Evolutionary conservation across 2,888 invertebrate genomes (phyloP), one percentile per base, ranked within the genome.

Genomic region (Epistrophe eligans): DNA sequence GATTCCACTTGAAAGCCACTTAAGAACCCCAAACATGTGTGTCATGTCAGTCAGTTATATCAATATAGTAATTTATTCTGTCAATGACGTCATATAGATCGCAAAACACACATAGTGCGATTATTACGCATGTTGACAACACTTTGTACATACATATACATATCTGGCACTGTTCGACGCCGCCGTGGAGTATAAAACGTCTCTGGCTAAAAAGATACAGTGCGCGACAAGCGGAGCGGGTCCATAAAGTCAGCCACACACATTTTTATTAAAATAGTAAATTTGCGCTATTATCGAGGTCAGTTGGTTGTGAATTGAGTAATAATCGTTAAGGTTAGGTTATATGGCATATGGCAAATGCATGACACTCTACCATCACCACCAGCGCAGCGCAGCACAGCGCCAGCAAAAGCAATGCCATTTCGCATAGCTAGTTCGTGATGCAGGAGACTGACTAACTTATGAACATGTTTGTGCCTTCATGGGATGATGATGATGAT

Each of bases 281-380:
- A 88, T 88, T 88, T 73, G 73, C 76, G 84, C 87, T 88, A 84
- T 80, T 84, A 88, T 88, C 88, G 88, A 88, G 88, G 88, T 84
- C 88, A 88, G 88, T 84, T 88, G 77, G 79, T 73, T 82, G 77
- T 48, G 79, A 84, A 88, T 88, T 88, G 84, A 88, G 88, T 84
- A 88, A 88, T 88, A 84, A 88, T 77, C 84, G 88, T 84, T 88
- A 88, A 88, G 88, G 88, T 88, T 84, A 88, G 72, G 84, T 73
- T 84, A 77, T 84, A 82, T 83, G 76, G 83, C 83, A 88, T 82
- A 83, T 79, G 79, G 84, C 72, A 77, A 79, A 73, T 88, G 84
- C 88, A 83, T 83, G 83, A 76, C 77, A 80, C 83, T 72, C 57
- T 57, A 66, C 64, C 72, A 72, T 43, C 66, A 70, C 45, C 70